These are phyloP conservation scores for Phaedon cochleariae DNA, from an alignment of 2,888 invertebrate species.

Conservation along the genomic window DNA sequence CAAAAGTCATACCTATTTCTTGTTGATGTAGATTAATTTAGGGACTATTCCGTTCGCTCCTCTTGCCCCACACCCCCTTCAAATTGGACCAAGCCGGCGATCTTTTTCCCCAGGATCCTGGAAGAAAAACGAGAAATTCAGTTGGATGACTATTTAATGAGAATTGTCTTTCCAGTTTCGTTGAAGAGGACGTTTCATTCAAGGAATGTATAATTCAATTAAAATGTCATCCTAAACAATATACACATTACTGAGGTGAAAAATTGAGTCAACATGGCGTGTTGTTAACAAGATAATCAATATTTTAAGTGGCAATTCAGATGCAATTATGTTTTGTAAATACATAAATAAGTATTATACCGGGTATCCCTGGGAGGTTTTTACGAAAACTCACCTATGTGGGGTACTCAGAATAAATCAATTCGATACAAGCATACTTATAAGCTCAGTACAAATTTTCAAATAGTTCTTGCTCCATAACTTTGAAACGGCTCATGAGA, in stretches of 20 bases:
- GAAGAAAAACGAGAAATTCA: slow-evolving; percentile 26
- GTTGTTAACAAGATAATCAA: background rate
- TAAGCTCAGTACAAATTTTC: too few relatives aligned
- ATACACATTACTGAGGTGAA: background rate
- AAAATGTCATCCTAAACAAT: background rate
- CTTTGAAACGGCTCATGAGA: too few relatives aligned
- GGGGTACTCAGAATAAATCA: too few relatives aligned
- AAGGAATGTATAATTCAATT: background rate
- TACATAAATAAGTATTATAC: too few relatives aligned
- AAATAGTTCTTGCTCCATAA: too few relatives aligned
- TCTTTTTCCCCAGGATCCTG: slow-evolving; percentile 80
- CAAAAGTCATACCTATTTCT: slow-evolving; percentile 39
- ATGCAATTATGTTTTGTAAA: too few relatives aligned
- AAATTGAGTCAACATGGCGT: too few relatives aligned
- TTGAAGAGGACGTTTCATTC: background rate
- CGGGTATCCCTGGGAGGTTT: too few relatives aligned
- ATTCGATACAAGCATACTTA: too few relatives aligned
- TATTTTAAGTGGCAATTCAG: too few relatives aligned
- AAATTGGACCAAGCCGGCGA: slow-evolving; percentile 83
- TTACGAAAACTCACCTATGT: too few relatives aligned
- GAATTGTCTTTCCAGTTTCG: background rate
- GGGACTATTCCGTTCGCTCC: slow-evolving; percentile 58
- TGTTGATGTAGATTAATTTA: slow-evolving; percentile 35
- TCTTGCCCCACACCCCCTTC: slow-evolving; percentile 83
- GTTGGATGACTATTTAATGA: background rate